Conservation (phyloP, 2,888 invertebrate genomes). For the Antheraea assamensis region DNA sequence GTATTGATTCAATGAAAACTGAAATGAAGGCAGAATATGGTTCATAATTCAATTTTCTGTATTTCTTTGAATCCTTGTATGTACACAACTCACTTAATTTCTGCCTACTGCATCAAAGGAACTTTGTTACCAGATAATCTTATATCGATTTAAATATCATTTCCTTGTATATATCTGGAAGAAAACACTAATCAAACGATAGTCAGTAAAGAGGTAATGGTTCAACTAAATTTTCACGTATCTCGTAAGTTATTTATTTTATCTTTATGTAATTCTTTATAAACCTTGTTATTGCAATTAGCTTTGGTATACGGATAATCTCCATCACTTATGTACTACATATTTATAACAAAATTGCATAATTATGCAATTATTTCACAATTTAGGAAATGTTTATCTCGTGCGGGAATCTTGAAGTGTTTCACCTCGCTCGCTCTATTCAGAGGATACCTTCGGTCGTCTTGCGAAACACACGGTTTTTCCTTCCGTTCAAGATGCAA, state of each 20-base stretch:
- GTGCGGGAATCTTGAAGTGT: slow-evolving; percentile 1
- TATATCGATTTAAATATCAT: not conserved
- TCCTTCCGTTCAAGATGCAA: slow-evolving; percentile 57
- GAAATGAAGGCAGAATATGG: not conserved
- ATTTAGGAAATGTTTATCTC: slow-evolving; percentile 16
- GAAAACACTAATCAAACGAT: no score
- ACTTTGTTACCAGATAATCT: not conserved
- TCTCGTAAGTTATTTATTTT: not conserved
- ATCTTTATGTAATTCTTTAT: not conserved
- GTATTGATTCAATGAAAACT: not conserved
- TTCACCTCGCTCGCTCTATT: slow-evolving; percentile 10
- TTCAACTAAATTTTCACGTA: not conserved
- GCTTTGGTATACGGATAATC: not conserved
- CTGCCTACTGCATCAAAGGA: not conserved
- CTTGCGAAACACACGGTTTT: slow-evolving; percentile 60
- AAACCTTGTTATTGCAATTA: slow-evolving; percentile 4
- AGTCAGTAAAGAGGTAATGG: not conserved
- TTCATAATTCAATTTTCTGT: not conserved
- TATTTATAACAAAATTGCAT: slow-evolving; percentile 2
- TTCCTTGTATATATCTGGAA: not conserved
- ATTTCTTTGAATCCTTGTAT: not conserved
- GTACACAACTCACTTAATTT: not conserved
- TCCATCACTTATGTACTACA: not conserved
- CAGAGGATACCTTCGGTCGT: slow-evolving; percentile 1
- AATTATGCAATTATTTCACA: slow-evolving; percentile 14